These are phyloP conservation scores for Holotrichia oblita DNA, from an alignment of 1,140 invertebrate species.

Conservation along the genomic window DNA sequence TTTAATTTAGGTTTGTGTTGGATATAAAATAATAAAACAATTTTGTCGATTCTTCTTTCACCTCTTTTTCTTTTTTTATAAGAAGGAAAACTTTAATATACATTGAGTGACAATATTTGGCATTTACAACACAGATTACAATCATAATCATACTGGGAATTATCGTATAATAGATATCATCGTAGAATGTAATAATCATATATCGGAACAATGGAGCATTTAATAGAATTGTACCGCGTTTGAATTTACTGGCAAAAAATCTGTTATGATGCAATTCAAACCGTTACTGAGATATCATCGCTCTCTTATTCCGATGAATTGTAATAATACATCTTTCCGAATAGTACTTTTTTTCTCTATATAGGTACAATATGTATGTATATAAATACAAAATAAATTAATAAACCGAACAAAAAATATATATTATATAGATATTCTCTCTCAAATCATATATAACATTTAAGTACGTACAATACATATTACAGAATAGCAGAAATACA, in stretches of 20 bases:
- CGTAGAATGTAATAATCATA: neutral
- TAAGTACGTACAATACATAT: neutral
- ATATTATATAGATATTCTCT: conserved; percentile 9
- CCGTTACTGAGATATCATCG: too few species aligned
- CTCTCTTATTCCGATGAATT: too few species aligned
- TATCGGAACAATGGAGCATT: neutral
- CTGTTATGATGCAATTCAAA: too few species aligned
- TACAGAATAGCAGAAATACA: conserved; percentile 1
- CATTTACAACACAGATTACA: conserved; percentile 11
- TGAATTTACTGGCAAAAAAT: too few species aligned
- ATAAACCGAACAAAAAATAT: conserved; percentile 11
- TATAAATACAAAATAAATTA: conserved; percentile 32
- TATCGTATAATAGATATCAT: neutral
- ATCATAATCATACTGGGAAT: neutral
- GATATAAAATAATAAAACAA: too few species aligned
- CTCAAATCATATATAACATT: neutral
- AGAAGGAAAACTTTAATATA: conserved; percentile 14
- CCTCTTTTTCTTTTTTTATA: neutral
- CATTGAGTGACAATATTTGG: conserved; percentile 29
- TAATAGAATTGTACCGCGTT: too few species aligned
- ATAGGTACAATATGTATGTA: neutral
- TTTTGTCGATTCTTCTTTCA: too few species aligned
- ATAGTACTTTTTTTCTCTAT: neutral
- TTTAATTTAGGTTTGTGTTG: too few species aligned
- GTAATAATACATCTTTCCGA: too few species aligned